Percentiles rank a stretch among this genome's conserved stretches.
phyloP scores from a whole-genome alignment of 92 coral and sea anemone genomes.

The Phenganax subtilis region DNA sequence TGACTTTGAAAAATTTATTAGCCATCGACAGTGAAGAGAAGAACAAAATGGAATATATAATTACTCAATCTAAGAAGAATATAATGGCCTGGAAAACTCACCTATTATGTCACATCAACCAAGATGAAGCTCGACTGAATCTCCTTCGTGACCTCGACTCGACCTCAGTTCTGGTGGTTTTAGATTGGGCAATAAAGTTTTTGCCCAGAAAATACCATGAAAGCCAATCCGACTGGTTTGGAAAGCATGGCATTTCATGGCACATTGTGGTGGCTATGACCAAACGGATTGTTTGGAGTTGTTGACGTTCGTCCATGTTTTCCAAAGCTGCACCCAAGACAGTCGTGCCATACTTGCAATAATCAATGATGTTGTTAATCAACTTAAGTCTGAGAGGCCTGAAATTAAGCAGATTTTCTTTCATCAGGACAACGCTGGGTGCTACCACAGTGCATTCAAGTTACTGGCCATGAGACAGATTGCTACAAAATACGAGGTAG shows the following conservation, averaged over 20 bases:
- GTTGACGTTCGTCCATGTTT: slow-evolving; percentile 40
- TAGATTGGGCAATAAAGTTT: slow-evolving; percentile 34
- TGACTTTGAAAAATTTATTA: not conserved
- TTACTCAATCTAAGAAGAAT: slow-evolving; percentile 24
- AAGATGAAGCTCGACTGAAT: slow-evolving; percentile 29
- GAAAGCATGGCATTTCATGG: slow-evolving; percentile 34
- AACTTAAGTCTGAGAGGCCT: slow-evolving; percentile 37
- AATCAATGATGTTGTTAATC: slow-evolving; percentile 53
- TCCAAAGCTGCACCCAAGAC: slow-evolving; percentile 58
- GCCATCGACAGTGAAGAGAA: not conserved
- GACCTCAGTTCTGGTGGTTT: slow-evolving; percentile 11
- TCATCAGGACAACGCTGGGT: slow-evolving; percentile 48
- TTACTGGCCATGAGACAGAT: slow-evolving; percentile 32
- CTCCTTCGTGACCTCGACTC: not conserved
- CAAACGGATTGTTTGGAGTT: slow-evolving; percentile 17
- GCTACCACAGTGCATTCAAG: slow-evolving; percentile 45
- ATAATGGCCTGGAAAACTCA: slow-evolving; percentile 25
- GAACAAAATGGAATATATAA: slow-evolving; percentile 11
- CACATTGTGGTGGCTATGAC: slow-evolving; percentile 35
- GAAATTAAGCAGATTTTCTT: slow-evolving; percentile 1
- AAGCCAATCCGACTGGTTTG: slow-evolving; percentile 33
- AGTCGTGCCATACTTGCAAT: slow-evolving; percentile 54
- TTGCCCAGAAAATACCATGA: slow-evolving; percentile 20
- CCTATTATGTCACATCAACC: slow-evolving; percentile 21
- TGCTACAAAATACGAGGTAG: slow-evolving; percentile 37